Percentiles rank a stretch among this genome's conserved stretches.
Evolutionary conservation across 2,113 vertebrate genomes (phyloP).

Genomic region (Pituophis catenifer): DNA sequence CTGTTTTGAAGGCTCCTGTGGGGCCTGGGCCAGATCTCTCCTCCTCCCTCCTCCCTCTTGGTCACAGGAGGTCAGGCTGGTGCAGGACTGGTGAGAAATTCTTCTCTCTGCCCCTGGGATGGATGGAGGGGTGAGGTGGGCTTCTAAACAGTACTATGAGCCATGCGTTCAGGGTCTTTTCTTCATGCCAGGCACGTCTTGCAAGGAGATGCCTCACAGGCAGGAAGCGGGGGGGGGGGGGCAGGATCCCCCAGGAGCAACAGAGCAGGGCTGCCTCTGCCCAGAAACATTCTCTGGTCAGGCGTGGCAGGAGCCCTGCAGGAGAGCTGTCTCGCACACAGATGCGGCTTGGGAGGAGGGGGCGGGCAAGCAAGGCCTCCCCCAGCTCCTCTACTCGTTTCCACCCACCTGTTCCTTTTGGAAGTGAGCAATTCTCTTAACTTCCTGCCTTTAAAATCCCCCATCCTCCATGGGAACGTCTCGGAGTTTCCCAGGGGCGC

Average conservation of each 20-base stretch:
- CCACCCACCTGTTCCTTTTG: conserved; percentile 43
- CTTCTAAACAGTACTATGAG: not conserved
- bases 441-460: conserved; percentile 45
- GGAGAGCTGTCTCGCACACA: not conserved
- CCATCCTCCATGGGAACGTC: conserved; percentile 37
- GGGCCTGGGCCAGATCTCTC: too few species aligned
- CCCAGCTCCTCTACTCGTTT: not conserved
- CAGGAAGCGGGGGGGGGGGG: too few species aligned
- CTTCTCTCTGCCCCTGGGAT: not conserved
- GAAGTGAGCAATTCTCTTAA: conserved; percentile 30
- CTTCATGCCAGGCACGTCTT: not conserved
- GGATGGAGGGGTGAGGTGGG: too few species aligned
- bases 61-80: not conserved
- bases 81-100: not conserved
- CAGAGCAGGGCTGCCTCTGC: not conserved
- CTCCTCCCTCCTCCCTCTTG: not conserved
- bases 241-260: not conserved
- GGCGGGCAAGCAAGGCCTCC: not conserved
- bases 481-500: conserved; percentile 22
- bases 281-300: not conserved
- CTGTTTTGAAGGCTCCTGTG: not conserved
- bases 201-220: not conserved
- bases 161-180: not conserved
- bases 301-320: not conserved
- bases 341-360: too few species aligned